Percentiles rank a stretch among this genome's conserved stretches.
phyloP scores from a whole-genome alignment of 1,140 invertebrate genomes.

The Lysiphlebus fabarum region DNA sequence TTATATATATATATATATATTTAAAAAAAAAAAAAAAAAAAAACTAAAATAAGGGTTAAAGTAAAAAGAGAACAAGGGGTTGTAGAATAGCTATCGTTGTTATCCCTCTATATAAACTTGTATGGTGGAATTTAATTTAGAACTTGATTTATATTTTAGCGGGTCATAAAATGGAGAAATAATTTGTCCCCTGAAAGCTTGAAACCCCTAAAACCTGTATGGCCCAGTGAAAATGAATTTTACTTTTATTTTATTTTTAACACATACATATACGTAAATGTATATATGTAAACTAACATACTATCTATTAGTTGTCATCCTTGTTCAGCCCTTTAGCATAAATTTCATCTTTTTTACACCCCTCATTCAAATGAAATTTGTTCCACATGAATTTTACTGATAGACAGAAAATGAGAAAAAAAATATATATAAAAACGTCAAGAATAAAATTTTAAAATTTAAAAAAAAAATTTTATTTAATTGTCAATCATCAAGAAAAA shows the following conservation, averaged over 20 bases:
- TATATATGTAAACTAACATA: neutral
- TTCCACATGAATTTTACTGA: too few species aligned
- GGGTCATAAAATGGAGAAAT: slow-evolving; percentile 53
- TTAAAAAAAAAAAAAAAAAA: too few species aligned
- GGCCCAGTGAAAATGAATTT: slow-evolving; percentile 22
- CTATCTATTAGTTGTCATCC: neutral
- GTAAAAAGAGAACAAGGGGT: neutral
- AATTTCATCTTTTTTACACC: neutral
- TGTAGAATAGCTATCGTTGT: too few species aligned
- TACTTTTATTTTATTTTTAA: neutral
- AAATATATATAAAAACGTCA: too few species aligned
- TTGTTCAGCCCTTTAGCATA: slow-evolving; percentile 8
- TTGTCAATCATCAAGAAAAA: too few species aligned
- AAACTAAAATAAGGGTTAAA: neutral
- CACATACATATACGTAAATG: neutral
- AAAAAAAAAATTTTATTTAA: too few species aligned
- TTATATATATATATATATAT: too few species aligned
- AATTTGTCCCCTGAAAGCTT: slow-evolving; percentile 47
- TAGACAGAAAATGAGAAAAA: too few species aligned
- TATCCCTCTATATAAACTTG: too few species aligned
- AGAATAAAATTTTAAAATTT: too few species aligned
- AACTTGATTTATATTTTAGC: slow-evolving; percentile 55
- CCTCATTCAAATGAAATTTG: neutral
- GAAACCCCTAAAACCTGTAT: slow-evolving; percentile 35
- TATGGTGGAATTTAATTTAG: slow-evolving; percentile 52